A percentile compares a stretch with the other conserved stretches of the same genome.
Conservation (phyloP, 2,888 invertebrate species). For the Lobophora halterata region DNA sequence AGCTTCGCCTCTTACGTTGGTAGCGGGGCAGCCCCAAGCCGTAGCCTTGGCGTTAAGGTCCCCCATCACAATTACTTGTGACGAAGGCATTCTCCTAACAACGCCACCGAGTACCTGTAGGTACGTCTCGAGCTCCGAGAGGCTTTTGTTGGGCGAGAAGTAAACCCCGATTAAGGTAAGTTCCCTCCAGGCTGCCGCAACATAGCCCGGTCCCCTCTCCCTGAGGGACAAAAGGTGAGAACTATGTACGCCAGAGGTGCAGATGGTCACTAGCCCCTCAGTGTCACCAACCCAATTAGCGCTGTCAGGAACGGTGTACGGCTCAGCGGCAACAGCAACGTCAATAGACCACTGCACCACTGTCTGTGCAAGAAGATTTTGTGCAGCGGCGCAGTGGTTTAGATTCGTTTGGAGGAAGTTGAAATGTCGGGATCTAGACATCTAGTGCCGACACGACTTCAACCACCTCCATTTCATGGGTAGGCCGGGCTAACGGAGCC, state of each 20-base stretch:
- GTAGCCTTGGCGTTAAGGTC: too few relatives aligned
- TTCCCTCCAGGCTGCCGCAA: slow-evolving; percentile 13
- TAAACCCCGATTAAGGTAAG: slow-evolving; percentile 5
- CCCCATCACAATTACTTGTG: not conserved
- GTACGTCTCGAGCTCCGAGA: slow-evolving; percentile 9
- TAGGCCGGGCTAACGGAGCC: not conserved
- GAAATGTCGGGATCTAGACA: not conserved
- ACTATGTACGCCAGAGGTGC: not conserved
- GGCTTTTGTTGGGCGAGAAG: slow-evolving; percentile 15
- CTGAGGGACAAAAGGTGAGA: not conserved
- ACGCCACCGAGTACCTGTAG: not conserved
- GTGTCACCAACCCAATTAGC: slow-evolving; percentile 16
- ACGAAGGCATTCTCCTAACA: not conserved
- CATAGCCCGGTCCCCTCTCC: slow-evolving; percentile 10
- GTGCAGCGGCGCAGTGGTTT: slow-evolving; percentile 26
- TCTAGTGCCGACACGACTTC: not conserved
- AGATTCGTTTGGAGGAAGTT: slow-evolving; percentile 20
- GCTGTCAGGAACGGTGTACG: not conserved
- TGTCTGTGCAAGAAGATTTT: slow-evolving; percentile 22
- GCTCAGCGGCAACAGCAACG: too few relatives aligned
- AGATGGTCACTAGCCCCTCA: slow-evolving; percentile 11
- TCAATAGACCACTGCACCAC: too few relatives aligned
- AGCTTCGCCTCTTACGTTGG: not conserved
- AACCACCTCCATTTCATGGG: not conserved
- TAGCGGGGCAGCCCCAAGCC: not conserved